Evolutionary conservation across 2,797 vertebrate genomes (phyloP).

Genomic region (Etheostoma perlongum): DNA sequence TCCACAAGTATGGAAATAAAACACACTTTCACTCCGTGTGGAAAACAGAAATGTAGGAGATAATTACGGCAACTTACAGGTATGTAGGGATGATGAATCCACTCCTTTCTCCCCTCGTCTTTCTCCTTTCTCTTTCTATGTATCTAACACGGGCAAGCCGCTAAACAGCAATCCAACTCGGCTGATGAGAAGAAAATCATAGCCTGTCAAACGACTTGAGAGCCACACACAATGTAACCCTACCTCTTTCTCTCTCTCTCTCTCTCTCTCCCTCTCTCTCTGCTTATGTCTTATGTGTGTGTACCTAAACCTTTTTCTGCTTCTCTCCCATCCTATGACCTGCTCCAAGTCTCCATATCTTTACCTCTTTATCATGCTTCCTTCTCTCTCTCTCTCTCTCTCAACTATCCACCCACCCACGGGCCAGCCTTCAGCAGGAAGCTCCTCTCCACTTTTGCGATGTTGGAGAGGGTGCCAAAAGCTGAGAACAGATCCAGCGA

Average conservation of each 20-base stretch:
- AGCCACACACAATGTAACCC: constrained; percentile 49
- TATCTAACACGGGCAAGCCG: background rate
- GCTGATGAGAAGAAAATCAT: constrained; percentile 56
- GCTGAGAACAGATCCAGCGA: constrained; percentile 19
- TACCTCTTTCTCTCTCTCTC: constrained; percentile 33
- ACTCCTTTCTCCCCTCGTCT: constrained; percentile 11
- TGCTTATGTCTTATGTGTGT: constrained; percentile 8
- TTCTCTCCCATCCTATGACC: constrained; percentile 57
- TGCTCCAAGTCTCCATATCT: constrained; percentile 46
- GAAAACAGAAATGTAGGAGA: constrained; percentile 15
- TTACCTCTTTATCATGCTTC: constrained; percentile 17
- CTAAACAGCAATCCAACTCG: constrained; percentile 13
- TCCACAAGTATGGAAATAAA: background rate
- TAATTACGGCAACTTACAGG: constrained; percentile 51
- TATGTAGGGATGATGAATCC: constrained; percentile 29
- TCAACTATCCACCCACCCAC: constrained; percentile 50
- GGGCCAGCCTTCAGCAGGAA: constrained; percentile 52
- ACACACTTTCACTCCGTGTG: constrained; percentile 8
- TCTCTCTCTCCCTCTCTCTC: constrained; percentile 32
- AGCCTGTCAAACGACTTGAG: constrained; percentile 60
- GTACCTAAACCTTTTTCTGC: constrained; percentile 27
- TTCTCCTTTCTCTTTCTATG: background rate
- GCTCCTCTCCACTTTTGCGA: constrained; percentile 35
- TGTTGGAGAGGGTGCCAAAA: constrained; percentile 23
- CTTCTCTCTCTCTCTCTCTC: constrained; percentile 2